Conservation (phyloP, 2,888 invertebrate species). For the Arrhopalites spinosus region DNA sequence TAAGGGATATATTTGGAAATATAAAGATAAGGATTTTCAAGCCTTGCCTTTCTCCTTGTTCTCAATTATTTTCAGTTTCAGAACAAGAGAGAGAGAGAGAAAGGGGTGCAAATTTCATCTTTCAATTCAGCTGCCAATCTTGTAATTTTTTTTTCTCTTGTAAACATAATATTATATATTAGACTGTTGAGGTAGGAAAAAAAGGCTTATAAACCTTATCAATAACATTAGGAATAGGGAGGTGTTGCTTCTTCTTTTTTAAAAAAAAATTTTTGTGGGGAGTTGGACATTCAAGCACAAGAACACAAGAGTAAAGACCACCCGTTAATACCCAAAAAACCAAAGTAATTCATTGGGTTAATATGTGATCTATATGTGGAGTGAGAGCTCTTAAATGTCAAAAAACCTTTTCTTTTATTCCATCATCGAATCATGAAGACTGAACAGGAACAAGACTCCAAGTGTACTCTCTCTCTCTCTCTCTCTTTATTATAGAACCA, state of each 20-base stretch:
- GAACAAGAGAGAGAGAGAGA: slow-evolving; percentile 1
- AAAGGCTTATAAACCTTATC: no score
- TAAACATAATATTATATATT: background rate
- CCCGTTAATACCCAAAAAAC: slow-evolving; percentile 9
- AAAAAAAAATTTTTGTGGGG: no score
- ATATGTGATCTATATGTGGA: background rate
- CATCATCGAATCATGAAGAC: slow-evolving; percentile 13
- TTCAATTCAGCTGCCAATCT: slow-evolving; percentile 50
- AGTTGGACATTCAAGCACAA: no score
- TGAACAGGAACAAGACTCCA: slow-evolving; percentile 3
- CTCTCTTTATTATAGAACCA: no score
- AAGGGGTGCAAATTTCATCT: slow-evolving; percentile 48
- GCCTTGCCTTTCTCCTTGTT: no score
- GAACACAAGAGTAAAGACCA: background rate
- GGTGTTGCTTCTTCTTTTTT: background rate
- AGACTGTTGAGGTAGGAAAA: no score
- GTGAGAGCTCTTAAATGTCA: slow-evolving; percentile 33
- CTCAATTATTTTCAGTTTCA: no score
- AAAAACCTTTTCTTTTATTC: slow-evolving; percentile 29
- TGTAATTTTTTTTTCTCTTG: no score
- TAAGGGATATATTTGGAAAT: no score
- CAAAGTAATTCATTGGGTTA: background rate
- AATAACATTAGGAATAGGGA: background rate
- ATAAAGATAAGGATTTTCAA: no score
- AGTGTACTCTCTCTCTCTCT: no score